Base-by-base conservation (phyloP, 2,888 invertebrate genomes). In the Malthinus flaveolus region DNA sequence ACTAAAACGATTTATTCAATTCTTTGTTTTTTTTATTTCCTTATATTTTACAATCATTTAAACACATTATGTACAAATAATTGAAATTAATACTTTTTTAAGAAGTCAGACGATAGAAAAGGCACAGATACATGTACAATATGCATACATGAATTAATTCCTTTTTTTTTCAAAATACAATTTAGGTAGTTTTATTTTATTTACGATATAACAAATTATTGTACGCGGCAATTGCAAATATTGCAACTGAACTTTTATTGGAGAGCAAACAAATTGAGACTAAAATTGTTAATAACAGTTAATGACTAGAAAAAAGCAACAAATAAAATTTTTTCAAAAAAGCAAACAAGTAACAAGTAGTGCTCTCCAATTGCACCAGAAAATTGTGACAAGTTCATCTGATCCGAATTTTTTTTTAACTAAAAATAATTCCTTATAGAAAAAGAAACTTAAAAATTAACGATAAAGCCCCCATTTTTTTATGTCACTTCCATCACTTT, bases 71-170 rank as follows among this genome's bases (percentile, higher is more conserved):
- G 52, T 60, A 60, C 56, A 60, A 60, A 56, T 23, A 23, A 23
- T 60, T 49, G 35, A 56, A 55, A 60, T 48, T 49, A 45, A 56
- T 49, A 49, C 37, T 56, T 49, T 48, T 48, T 36, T 46, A 56
- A 47, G 51, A 54, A 59, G 55, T 59, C 59, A 59, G 59, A 59
- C 52, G 56, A 59, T 59, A 59, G 59, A 59, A 59, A 59, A 59
- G 59, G 59, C 59, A 59, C 59, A 59, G 59, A 56, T 36, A 47
- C 55, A 59, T 56, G 59, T 51, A 59, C 35, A 9, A 10, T 45
- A 31, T 23, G 23, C 42, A 52, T 55, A 59, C 55, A 52, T 58
- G 59, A 32, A 51, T 23, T 23, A 23, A 23, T 51, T 59, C 56
- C 55, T 39, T 55, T 59, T 51, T 34, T 49, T 23, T 23, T n/a